Percentiles rank a stretch among this genome's conserved stretches.
phyloP scores from a whole-genome alignment of 2,888 invertebrate species.

The Harpalus rubripes region DNA sequence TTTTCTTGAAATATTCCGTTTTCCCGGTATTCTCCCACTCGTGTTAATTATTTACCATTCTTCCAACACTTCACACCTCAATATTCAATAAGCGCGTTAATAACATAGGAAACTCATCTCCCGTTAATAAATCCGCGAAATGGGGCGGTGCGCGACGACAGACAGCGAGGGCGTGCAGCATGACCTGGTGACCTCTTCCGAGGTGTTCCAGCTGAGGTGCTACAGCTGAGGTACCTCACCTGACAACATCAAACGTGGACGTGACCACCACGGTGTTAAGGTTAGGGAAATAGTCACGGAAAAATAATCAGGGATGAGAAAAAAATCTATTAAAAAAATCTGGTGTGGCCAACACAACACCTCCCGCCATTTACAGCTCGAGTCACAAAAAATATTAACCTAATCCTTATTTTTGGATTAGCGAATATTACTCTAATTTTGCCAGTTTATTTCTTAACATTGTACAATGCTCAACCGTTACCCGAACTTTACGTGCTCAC shows the following conservation, averaged over 20 bases:
- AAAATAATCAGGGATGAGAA: no score
- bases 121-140: conserved; percentile 45
- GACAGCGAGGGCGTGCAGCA: conserved; percentile 34
- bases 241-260: neutral
- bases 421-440: no score
- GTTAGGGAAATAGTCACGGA: neutral
- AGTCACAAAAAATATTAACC: no score
- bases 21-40: no score
- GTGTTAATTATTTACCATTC: conserved; percentile 4
- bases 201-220: neutral
- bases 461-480: no score
- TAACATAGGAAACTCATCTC: conserved; percentile 34
- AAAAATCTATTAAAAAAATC: no score
- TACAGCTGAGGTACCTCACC: neutral
- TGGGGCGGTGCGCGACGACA: conserved; percentile 43
- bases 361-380: no score
- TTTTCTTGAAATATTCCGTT: no score
- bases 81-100: conserved; percentile 23
- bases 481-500: no score
- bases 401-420: no score
- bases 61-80: neutral
- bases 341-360: no score
- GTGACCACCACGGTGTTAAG: neutral
- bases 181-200: conserved; percentile 53
- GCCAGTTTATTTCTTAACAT: no score